These are phyloP conservation scores for Chelonia mydas DNA, from an alignment of 2,797 vertebrate genomes.

Conservation along the genomic window DNA sequence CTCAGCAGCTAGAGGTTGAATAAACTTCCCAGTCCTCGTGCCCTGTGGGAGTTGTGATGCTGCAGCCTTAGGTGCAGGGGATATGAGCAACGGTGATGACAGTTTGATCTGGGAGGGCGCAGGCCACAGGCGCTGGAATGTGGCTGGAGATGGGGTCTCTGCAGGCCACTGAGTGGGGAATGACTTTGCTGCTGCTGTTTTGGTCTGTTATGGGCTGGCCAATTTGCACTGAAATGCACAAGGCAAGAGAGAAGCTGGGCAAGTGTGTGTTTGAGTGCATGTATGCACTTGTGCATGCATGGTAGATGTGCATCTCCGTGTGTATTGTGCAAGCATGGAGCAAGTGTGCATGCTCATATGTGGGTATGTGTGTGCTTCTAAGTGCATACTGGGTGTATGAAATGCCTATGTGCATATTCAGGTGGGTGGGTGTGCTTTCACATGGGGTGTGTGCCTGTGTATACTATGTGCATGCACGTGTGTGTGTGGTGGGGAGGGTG, in stretches of 20 bases:
- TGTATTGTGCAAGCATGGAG: neutral
- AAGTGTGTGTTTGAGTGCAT: neutral
- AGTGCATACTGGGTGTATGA: neutral
- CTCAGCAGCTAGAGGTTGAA: neutral
- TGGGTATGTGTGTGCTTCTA: neutral
- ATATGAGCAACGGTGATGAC: neutral
- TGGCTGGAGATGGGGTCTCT: neutral
- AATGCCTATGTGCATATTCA: neutral
- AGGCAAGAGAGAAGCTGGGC: neutral
- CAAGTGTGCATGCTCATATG: neutral
- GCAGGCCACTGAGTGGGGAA: neutral
- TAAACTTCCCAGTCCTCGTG: neutral
- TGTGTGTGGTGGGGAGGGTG: too few species aligned
- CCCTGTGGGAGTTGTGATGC: accelerated
- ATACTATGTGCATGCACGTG: neutral
- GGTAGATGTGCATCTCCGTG: neutral
- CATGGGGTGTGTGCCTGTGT: neutral
- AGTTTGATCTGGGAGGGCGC: neutral
- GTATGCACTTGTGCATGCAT: neutral
- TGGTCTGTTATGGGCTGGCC: neutral
- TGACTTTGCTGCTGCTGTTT: neutral
- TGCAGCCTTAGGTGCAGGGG: neutral
- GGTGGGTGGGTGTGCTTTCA: neutral
- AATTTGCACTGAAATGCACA: neutral
- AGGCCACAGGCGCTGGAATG: neutral